phyloP scores from a whole-genome alignment of 2,888 invertebrate genomes.

The Dioctria linearis region DNA sequence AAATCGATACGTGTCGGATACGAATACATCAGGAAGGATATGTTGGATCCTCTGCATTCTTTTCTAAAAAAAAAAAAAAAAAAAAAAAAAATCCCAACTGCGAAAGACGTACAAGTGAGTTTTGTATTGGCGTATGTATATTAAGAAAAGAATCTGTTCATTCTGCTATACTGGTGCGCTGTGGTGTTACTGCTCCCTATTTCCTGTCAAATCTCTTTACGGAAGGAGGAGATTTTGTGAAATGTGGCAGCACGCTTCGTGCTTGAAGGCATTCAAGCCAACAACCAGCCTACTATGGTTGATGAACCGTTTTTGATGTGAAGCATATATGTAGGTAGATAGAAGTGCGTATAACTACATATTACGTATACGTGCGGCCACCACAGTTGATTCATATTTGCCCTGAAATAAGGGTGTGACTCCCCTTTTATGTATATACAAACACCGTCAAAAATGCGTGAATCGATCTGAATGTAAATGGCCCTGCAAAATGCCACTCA shows the following conservation, averaged over 20 bases:
- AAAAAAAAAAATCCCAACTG: no score
- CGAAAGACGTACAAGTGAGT: neutral
- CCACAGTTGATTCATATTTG: neutral
- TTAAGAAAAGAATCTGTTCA: neutral
- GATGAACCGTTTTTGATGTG: neutral
- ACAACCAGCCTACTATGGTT: slow-evolving; percentile 15
- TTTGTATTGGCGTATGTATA: neutral
- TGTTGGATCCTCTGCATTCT: slow-evolving; percentile 8
- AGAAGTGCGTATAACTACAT: no score
- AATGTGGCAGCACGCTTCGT: slow-evolving; percentile 40
- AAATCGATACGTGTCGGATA: slow-evolving; percentile 52
- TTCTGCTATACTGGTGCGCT: neutral
- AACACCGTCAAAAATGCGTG: slow-evolving; percentile 38
- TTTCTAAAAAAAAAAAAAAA: neutral
- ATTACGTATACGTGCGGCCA: neutral
- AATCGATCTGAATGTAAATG: slow-evolving; percentile 42
- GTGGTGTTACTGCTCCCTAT: slow-evolving; percentile 23
- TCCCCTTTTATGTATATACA: neutral
- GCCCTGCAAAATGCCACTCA: slow-evolving; percentile 47
- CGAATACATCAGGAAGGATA: slow-evolving; percentile 30
- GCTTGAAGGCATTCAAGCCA: slow-evolving; percentile 35
- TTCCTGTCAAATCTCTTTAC: slow-evolving; percentile 35
- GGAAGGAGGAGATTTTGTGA: slow-evolving; percentile 1
- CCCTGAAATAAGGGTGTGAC: slow-evolving; percentile 11
- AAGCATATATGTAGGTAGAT: no score